Evolutionary conservation across 2,888 invertebrate genomes (phyloP), one percentile per base, ranked within the genome.

Genomic region (Trilocha varians): DNA sequence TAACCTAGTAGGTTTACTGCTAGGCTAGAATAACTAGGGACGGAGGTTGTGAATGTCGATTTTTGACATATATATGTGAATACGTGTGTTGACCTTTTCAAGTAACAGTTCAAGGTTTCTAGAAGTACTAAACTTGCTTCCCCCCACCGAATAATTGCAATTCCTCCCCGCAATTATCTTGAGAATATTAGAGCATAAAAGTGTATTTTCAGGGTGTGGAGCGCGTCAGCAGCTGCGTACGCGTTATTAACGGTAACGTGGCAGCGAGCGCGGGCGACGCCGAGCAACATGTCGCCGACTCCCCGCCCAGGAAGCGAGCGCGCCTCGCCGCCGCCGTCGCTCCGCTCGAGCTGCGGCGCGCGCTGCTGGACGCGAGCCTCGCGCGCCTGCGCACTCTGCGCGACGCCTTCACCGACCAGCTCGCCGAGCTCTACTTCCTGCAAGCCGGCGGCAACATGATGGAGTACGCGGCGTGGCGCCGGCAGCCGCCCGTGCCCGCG

Each of bases 371-470:
- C 67, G 88, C 91, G 66, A 90, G 91, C 68, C 88, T 91, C 73
- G 88, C 88, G 57, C 88, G 90, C 25, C 88, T 93, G 76, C 90
- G 90, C 63, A 86, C 87, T 50, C 84, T 93, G 51, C 89, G 91
- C 45, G 93, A 93, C 57, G 90, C 88, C 68, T 91, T 92, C 78
- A 90, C 90, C 56, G 94, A 94, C 70, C 91, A 92, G 79, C 89
- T 92, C 58, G 90, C 93, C 58, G 96, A 97, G 85, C 87, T 93
- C 62, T 97, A 92, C 87, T 96, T 93, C 80, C 89, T 97, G 59
- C 93, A 95, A 82, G 90, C 90, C 59, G 93, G 93, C 57, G 94
- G 95, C 49, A 94, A 95, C 80, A 90, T 96, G 87, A 91, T 95
- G 90, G 97, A 97, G 73, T 94, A 92, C 78, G 90, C 90, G 56